A percentile compares a stretch with the other conserved stretches of the same genome.
These are phyloP conservation scores for Ips typographus DNA, from an alignment of 1,140 invertebrate species.

Conservation along the genomic window DNA sequence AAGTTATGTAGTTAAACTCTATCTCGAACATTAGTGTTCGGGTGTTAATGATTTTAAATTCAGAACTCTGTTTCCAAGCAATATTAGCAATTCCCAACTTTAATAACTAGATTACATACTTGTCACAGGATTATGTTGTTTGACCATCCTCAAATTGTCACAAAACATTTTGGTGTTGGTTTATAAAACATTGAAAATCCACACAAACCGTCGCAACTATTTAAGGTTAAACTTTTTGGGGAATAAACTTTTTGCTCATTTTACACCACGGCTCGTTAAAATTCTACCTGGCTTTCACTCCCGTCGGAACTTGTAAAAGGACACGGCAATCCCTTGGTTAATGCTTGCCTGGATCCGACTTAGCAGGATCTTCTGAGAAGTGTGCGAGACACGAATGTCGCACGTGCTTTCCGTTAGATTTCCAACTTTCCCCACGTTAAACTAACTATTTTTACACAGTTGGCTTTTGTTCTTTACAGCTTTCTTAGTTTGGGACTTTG, in stretches of 20 bases:
- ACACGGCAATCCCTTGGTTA: slow-evolving; percentile 29
- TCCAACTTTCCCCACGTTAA: slow-evolving; percentile 2
- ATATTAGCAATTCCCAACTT: too few species aligned
- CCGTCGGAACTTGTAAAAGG: slow-evolving; percentile 31
- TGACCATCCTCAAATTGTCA: too few species aligned
- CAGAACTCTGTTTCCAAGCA: too few species aligned
- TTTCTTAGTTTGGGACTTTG: slow-evolving; percentile 15
- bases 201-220: too few species aligned
- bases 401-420: slow-evolving; percentile 29
- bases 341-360: slow-evolving; percentile 31
- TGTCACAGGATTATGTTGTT: too few species aligned
- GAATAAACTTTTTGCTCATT: background rate
- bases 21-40: too few species aligned
- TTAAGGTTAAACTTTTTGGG: too few species aligned
- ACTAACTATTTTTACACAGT: slow-evolving; percentile 14
- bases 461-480: slow-evolving; percentile 18
- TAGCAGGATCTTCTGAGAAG: slow-evolving; percentile 31
- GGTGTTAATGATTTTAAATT: too few species aligned
- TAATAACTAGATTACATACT: too few species aligned
- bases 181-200: too few species aligned
- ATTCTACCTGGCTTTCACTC: slow-evolving; percentile 28
- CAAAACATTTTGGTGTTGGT: too few species aligned
- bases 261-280: slow-evolving; percentile 25
- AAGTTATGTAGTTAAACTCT: too few species aligned
- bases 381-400: slow-evolving; percentile 31